A percentile compares a stretch with the other conserved stretches of the same genome.
phyloP scores from a whole-genome alignment of 2,888 invertebrate species.

The Cantharis nigra region DNA sequence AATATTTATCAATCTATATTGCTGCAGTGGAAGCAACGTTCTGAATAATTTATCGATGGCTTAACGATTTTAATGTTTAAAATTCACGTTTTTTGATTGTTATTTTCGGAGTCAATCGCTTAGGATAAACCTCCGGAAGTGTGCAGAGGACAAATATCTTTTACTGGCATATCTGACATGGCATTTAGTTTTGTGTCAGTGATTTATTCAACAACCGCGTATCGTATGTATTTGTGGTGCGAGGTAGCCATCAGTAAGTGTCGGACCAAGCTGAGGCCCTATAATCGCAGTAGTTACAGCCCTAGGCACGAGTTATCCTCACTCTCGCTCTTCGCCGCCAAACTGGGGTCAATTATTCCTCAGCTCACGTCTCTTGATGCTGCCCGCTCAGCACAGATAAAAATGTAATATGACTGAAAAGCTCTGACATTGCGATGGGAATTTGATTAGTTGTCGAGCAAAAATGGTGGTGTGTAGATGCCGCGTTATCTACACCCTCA shows the following conservation, averaged over 20 bases:
- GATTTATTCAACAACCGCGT: slow-evolving; percentile 17
- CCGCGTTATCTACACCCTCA: slow-evolving; percentile 23
- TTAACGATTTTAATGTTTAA: slow-evolving; percentile 14
- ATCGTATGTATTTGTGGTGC: slow-evolving; percentile 17
- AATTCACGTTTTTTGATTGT: slow-evolving; percentile 7
- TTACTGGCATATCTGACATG: slow-evolving; percentile 17
- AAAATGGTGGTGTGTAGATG: slow-evolving; percentile 19
- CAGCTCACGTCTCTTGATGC: slow-evolving; percentile 45
- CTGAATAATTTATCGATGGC: slow-evolving; percentile 9
- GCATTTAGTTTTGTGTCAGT: slow-evolving; percentile 21
- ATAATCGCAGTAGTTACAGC: slow-evolving; percentile 23
- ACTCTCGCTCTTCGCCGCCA: slow-evolving; percentile 24
- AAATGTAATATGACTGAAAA: slow-evolving; percentile 52
- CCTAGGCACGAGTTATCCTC: slow-evolving; percentile 25
- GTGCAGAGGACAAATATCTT: slow-evolving; percentile 15
- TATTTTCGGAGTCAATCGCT: slow-evolving; percentile 16
- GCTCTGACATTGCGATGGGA: slow-evolving; percentile 47
- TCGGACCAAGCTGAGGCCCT: slow-evolving; percentile 14
- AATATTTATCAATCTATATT: not conserved
- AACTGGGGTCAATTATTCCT: slow-evolving; percentile 45
- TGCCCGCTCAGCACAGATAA: slow-evolving; percentile 49
- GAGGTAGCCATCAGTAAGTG: slow-evolving; percentile 23
- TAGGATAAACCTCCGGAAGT: slow-evolving; percentile 1
- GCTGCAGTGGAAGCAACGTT: not conserved
- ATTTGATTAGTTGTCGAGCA: slow-evolving; percentile 38